Conservation (phyloP, 2,113 vertebrate genomes). For the Coturnix japonica region DNA sequence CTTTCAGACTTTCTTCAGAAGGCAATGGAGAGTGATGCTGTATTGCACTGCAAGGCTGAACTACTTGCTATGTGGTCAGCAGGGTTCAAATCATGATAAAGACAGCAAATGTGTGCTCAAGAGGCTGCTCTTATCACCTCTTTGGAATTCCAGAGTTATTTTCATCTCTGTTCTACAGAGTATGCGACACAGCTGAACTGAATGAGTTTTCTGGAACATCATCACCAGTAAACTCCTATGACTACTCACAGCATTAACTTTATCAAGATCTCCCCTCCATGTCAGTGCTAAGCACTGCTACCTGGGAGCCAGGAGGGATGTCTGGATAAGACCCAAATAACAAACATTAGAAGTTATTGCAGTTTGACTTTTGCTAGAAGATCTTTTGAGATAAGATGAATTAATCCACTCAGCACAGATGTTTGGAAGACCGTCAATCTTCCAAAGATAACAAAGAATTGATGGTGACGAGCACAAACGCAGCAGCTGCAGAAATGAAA, state of each 20-base stretch:
- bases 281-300: background rate
- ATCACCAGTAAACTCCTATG: background rate
- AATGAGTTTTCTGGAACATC: background rate
- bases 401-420: background rate
- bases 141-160: background rate
- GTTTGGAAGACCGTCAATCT: background rate
- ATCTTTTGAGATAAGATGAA: background rate
- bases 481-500: no score
- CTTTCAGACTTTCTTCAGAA: background rate
- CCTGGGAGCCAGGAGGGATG: background rate
- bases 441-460: no score
- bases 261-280: background rate
- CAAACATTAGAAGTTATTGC: background rate
- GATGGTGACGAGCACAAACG: no score
- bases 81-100: background rate
- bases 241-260: background rate
- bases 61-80: accelerated
- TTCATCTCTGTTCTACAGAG: conserved; percentile 7
- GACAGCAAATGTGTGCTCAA: background rate
- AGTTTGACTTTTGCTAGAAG: background rate
- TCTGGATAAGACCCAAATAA: background rate
- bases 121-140: background rate
- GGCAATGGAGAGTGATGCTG: background rate
- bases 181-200: background rate
- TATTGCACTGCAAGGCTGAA: background rate